Evolutionary conservation across 2,888 invertebrate species (phyloP), one percentile per base, ranked within the genome.

Genomic region (Ditula angustiorana): DNA sequence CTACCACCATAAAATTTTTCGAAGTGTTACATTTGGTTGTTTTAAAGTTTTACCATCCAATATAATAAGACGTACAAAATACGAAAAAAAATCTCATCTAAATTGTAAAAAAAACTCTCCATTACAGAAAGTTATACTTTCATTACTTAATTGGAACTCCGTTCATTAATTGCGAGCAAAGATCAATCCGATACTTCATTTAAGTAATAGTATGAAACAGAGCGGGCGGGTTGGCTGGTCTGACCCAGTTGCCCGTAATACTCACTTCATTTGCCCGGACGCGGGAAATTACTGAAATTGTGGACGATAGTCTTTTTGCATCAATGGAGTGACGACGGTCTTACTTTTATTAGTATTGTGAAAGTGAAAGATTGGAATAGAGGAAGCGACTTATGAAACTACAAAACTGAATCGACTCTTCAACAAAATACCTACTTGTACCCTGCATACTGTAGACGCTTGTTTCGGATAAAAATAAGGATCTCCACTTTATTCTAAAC

Each of bases 131-230:
- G n/a, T 41, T 8, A 19, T 19, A 19, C 7, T 41, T 59, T 50
- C 49, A 28, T 50, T 26, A 50, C 19, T 5, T 50, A 28, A 50
- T 59, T 41, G 50, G 13, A 50, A 50, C 37, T 37, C 21, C 50
- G 24, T 33, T 24, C 24, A 26, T 24, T 11, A 58, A 50, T 47
- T n/a, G 7, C 35, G 24, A 37, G 37, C 35, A 58, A 30, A 57
- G 28, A 57, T 59, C 49, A 59, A 49, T 26, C 26, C 49, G 49
- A 59, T 59, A 49, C 59, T 49, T 49, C 23, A 49, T 49, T 37
- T 24, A 47, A 58, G 47, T 49, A 37, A 50, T 59, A 49, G 26
- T 49, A 21, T n/a, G 21, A 19, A 13, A 30, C 41, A 30, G 21
- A 37, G 26, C 16, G 11, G 5, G 24, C 33, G 24, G 11, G 33